Evolutionary conservation across 2,113 vertebrate species (phyloP), one percentile per base, ranked within the genome.

Genomic region (Ochotona princeps): DNA sequence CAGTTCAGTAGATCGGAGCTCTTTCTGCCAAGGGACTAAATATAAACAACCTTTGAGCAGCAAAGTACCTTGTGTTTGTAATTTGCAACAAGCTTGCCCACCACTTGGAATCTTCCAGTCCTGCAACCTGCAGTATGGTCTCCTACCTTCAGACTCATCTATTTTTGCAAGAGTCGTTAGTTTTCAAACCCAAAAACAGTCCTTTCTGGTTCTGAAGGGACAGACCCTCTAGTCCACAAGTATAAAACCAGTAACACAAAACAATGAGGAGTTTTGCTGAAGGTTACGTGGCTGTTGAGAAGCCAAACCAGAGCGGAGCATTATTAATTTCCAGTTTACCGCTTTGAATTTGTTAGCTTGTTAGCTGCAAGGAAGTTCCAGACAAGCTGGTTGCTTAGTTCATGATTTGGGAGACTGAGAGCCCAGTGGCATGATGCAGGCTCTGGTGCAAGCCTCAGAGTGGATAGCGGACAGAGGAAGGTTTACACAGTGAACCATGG

Each of bases 81-180:
- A 61, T 15, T 70, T 57, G 23, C 60, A 35, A n/a, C 63, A 9
- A 49, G 15, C 12, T 38, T 30, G 17, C 61, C 32, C 23, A 30
- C n/a, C 44, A 8, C 20, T 47, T 17, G 0, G 8, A 7, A n/a
- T 61, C 28, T 44, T 51, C 82, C 1, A 0, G 1, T 23, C 35
- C 44, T 1, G 28, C 49, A 17, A 25, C n/a, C 84, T 38, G 6
- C 15, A 23, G 13, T 23, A 5, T 28, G 54, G 13, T 38, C 32
- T 32, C 23, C 66, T 74, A 49, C 7, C 28, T 83, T 86, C 20
- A 11, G 49, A 79, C 74, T 79, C 83, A 63, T 20, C 10, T 38
- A 11, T 18, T 87, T 49, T 32, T 9, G 17, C 8, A 20, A 91
- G 57, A 32, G 78, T 73, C 67, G 8, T 85, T 89, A 44, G 18